Percentiles rank a stretch among this genome's conserved stretches.
phyloP scores from a whole-genome alignment of 2,888 invertebrate species.

The Miltochrista miniata region DNA sequence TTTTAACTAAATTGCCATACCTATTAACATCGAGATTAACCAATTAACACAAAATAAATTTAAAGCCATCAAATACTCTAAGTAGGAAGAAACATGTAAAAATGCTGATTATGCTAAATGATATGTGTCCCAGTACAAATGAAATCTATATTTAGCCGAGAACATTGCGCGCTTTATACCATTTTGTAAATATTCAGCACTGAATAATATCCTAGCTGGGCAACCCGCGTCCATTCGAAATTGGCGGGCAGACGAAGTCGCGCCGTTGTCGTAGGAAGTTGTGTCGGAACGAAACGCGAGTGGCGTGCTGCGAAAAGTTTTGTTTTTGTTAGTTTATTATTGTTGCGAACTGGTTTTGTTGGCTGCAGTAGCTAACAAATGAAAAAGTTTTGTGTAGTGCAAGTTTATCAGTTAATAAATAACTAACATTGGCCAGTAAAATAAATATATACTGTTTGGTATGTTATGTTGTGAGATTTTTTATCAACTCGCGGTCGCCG shows the following conservation, averaged over 20 bases:
- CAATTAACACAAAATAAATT: no score
- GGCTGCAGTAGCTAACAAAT: conserved; percentile 7
- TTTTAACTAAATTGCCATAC: no score
- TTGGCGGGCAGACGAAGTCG: conserved; percentile 63
- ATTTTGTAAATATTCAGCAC: conserved; percentile 36
- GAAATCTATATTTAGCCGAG: conserved; percentile 33
- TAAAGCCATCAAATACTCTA: no score
- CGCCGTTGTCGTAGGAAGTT: conserved; percentile 55
- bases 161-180: conserved; percentile 31
- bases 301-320: conserved; percentile 47
- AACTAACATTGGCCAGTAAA: conserved; percentile 13
- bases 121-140: conserved; percentile 22
- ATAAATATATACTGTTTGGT: conserved; percentile 44
- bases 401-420: conserved; percentile 11
- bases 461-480: conserved; percentile 46
- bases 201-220: conserved; percentile 24
- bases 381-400: conserved; percentile 29
- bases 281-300: conserved; percentile 37
- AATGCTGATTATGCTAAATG: conserved; percentile 3
- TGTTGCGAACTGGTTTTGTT: conserved; percentile 46
- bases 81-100: no score
- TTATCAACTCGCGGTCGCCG: conserved; percentile 52
- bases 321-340: conserved; percentile 55
- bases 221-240: conserved; percentile 57
- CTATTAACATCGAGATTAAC: no score